Percentiles rank a stretch among this genome's conserved stretches.
phyloP scores from a whole-genome alignment of 2,888 invertebrate species.

The Drosophila meridiana region DNA sequence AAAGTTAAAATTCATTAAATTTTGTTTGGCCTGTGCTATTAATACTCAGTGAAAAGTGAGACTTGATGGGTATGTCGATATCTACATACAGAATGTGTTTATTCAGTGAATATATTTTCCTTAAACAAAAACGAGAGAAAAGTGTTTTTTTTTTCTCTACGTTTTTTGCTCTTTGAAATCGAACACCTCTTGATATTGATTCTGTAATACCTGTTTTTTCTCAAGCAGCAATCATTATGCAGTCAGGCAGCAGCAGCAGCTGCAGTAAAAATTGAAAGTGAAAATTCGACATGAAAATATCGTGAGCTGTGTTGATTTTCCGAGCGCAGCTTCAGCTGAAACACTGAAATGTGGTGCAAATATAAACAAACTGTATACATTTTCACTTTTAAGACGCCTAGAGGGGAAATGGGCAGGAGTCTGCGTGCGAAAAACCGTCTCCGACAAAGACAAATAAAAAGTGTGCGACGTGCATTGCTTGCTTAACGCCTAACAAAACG shows the following conservation, averaged over 20 bases:
- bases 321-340: constrained; percentile 34
- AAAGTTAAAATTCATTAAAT: background rate
- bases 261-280: constrained; percentile 68
- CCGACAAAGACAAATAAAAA: constrained; percentile 70
- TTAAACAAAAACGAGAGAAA: background rate
- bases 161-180: background rate
- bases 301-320: constrained; percentile 53
- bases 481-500: constrained; percentile 54
- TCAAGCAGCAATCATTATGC: constrained; percentile 17
- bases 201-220: constrained; percentile 14
- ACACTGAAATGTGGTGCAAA: constrained; percentile 51
- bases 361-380: constrained; percentile 70
- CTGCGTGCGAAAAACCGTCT: constrained; percentile 49
- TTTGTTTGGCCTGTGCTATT: background rate
- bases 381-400: constrained; percentile 63
- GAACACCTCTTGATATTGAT: constrained; percentile 1
- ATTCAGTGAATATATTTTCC: background rate
- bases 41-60: background rate
- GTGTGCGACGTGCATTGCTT: constrained; percentile 69
- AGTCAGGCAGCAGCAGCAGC: constrained; percentile 23
- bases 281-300: constrained; percentile 70
- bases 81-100: background rate
- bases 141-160: background rate
- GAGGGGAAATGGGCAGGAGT: background rate
- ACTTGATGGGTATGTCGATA: background rate